Base-by-base conservation (phyloP, 2,113 vertebrate species). In the Mustela lutreola region DNA sequence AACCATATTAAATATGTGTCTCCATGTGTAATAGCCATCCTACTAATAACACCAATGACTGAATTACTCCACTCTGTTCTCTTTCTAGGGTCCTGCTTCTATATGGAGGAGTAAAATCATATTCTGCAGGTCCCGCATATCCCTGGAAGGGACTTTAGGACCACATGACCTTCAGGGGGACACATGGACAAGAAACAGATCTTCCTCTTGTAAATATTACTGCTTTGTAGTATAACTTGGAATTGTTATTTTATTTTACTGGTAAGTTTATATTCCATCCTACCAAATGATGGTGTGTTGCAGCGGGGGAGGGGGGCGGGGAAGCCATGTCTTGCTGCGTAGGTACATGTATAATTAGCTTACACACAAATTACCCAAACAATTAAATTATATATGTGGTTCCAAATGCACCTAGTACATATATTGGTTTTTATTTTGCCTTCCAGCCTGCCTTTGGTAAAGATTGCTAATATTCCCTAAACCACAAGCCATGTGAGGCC, bases 191-290 rank as follows among this genome's bases (percentile, higher is more conserved):
- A 96, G 50, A 95, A 95, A 31, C 26, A 93, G 42, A 50, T 73
- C 19, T 79, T 67, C 63, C 39, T 95, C 42, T 79, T 93, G 11
- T 87, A 79, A 70, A 84, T 60, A 97, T 79, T 84, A 73, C 11
- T 78, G 2, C 14, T 8, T 39, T 56, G 5, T 85, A 56, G 15
- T 7, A 16, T 84, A 94, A 53, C 63, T 88, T 91, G 48, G 14
- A 53, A 48, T 33, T 92, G 18, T 42, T 82, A 56, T 42, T 91
- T 71, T 33, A 87, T 93, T 79, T 83, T 92, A 14, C 39, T 83
- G 76, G n/a, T 36, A 95, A 82, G 15, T 85, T 70, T 84, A 60
- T 65, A 84, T 86, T 93, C 31, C 42, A 86, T 76, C 8, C 26
- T 89, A 62, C n/a, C 70, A 82, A 91, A 86, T 83, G 11, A 87